Evolutionary conservation across 2,113 vertebrate species (phyloP).

Genomic region (Dromas ardeola): DNA sequence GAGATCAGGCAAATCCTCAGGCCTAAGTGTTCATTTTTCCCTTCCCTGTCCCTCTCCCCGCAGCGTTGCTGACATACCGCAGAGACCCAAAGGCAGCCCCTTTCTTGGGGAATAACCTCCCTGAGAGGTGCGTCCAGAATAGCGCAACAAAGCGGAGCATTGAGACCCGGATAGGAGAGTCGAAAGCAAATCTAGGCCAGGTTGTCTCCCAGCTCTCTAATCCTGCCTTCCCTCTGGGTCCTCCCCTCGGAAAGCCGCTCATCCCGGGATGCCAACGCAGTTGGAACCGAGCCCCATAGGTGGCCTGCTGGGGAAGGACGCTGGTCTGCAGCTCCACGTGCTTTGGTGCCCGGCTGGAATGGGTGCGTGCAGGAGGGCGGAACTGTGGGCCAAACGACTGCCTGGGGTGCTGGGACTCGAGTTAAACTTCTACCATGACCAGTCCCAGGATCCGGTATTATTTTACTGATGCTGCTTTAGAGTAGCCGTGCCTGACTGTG

Average conservation of each 20-base stretch:
- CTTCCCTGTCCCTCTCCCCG: not conserved
- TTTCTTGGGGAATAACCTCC: not conserved
- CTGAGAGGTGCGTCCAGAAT: not conserved
- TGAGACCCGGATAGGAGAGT: not conserved
- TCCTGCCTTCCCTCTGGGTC: slow-evolving; percentile 9
- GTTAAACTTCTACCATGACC: not conserved
- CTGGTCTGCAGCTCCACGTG: not conserved
- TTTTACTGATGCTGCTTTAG: not conserved
- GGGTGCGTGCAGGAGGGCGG: not conserved
- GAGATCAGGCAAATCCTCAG: not conserved
- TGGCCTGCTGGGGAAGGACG: not conserved
- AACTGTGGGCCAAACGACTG: not conserved
- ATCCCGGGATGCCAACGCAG: not conserved
- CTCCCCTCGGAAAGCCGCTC: not conserved
- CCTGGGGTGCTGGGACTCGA: not conserved
- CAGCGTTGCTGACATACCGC: not conserved
- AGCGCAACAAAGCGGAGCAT: not conserved
- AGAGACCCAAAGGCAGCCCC: not conserved
- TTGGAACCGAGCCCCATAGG: not conserved
- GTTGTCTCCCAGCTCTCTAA: not conserved
- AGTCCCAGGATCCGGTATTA: not conserved
- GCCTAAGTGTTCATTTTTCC: not conserved
- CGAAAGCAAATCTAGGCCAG: not conserved
- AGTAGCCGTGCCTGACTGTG: not conserved
- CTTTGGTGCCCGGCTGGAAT: not conserved